Percentiles rank a stretch among this genome's conserved stretches.
Evolutionary conservation across 2,888 invertebrate genomes (phyloP).

Genomic region (Blera fallax): DNA sequence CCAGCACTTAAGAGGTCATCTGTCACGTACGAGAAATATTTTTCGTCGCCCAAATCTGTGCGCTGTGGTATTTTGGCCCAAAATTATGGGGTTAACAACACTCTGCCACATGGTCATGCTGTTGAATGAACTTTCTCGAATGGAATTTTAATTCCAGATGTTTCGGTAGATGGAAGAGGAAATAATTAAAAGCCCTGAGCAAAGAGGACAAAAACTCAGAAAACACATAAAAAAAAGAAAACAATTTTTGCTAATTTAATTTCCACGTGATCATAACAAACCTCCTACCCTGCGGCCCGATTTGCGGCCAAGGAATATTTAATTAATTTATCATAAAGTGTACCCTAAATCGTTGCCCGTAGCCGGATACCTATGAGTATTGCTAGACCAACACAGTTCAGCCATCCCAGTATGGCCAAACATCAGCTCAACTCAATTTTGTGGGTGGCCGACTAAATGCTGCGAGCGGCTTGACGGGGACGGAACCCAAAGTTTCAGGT

Average conservation of each 20-base stretch:
- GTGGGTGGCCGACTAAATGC: conserved; percentile 24
- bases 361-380: conserved; percentile 2
- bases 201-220: background rate
- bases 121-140: conserved; percentile 5
- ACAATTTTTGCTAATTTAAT: conserved; percentile 56
- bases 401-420: conserved; percentile 13
- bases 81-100: conserved; percentile 44
- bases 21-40: conserved; percentile 69
- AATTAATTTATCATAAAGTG: conserved; percentile 63
- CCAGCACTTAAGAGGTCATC: conserved; percentile 54
- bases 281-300: background rate
- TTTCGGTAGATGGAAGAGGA: background rate
- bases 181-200: conserved; percentile 36
- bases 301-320: conserved; percentile 39
- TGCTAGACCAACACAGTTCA: background rate
- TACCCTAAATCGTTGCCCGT: conserved; percentile 3
- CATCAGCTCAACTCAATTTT: conserved; percentile 35
- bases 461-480: background rate
- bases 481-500: conserved; percentile 40
- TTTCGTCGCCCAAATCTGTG: conserved; percentile 54
- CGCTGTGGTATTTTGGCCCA: conserved; percentile 26
- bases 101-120: conserved; percentile 26
- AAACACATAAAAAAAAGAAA: background rate
- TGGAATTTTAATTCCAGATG: conserved; percentile 53
- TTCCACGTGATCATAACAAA: conserved; percentile 61